These are phyloP conservation scores for Agonopterix subpropinquella DNA, from an alignment of 2,888 invertebrate species.

Conservation along the genomic window DNA sequence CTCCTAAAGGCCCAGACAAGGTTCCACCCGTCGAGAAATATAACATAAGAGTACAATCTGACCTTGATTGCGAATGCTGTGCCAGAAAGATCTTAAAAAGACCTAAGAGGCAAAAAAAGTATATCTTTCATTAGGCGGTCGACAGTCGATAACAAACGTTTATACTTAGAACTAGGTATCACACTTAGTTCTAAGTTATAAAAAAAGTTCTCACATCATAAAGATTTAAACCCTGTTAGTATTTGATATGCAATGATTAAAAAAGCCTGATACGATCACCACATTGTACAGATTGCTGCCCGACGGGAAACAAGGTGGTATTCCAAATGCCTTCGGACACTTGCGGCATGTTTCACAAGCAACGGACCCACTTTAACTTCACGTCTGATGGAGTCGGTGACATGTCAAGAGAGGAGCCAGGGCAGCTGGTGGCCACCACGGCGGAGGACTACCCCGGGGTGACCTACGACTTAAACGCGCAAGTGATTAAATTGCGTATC, in stretches of 20 bases:
- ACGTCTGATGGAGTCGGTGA: conserved; percentile 61
- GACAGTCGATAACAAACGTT: too few relatives aligned
- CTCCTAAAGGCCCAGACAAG: conserved; percentile 78
- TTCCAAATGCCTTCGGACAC: conserved; percentile 62
- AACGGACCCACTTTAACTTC: conserved; percentile 58
- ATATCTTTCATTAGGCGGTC: not conserved
- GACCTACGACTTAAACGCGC: conserved; percentile 47
- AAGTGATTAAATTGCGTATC: conserved; percentile 60
- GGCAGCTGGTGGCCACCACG: conserved; percentile 38
- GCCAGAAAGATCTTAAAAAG: conserved; percentile 7
- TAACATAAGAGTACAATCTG: conserved; percentile 48
- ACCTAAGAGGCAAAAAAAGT: conserved; percentile 24
- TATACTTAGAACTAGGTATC: too few relatives aligned
- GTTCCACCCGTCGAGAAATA: conserved; percentile 63
- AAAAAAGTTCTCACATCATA: too few relatives aligned
- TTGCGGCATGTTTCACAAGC: conserved; percentile 55
- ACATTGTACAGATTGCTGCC: conserved; percentile 70
- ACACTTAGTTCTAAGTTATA: too few relatives aligned
- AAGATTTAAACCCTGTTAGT: too few relatives aligned
- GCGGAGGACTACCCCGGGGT: conserved; percentile 52
- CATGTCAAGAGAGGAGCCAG: conserved; percentile 54
- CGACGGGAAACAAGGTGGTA: conserved; percentile 64
- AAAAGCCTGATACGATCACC: conserved; percentile 26
- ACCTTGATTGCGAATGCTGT: conserved; percentile 53
- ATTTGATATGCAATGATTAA: not conserved